Conservation (phyloP, 2,797 vertebrate species). For the Rhodeus uyekii region DNA sequence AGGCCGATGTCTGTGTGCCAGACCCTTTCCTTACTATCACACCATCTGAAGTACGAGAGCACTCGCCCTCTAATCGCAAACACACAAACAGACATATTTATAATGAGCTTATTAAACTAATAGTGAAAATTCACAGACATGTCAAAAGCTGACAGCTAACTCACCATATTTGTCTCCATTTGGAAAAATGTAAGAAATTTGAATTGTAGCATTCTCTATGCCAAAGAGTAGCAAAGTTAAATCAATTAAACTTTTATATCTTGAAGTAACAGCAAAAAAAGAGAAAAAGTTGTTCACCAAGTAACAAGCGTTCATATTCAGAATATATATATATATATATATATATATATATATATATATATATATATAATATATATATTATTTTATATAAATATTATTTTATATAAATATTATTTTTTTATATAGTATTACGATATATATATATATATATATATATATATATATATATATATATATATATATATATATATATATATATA, state of each 20-base stretch:
- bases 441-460: too few species aligned
- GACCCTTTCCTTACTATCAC: slow-evolving; percentile 73
- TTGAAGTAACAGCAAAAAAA: background rate
- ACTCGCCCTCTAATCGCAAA: slow-evolving; percentile 75
- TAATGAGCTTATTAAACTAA: background rate
- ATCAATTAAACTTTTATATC: background rate
- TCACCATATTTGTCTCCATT: slow-evolving; percentile 83
- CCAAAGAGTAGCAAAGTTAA: slow-evolving; percentile 1
- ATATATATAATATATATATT: too few species aligned
- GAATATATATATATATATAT: too few species aligned
- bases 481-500: too few species aligned
- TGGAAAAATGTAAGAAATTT: slow-evolving; percentile 77
- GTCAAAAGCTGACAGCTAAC: slow-evolving; percentile 37
- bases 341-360: too few species aligned
- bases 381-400: too few species aligned
- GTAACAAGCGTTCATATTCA: background rate
- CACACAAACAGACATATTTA: slow-evolving; percentile 9
- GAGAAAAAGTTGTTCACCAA: background rate
- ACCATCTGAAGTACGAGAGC: slow-evolving; percentile 69
- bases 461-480: too few species aligned
- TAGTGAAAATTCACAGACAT: background rate
- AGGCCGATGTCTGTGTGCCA: slow-evolving; percentile 75
- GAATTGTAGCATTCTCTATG: slow-evolving; percentile 63
- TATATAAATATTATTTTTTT: too few species aligned
- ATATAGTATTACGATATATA: too few species aligned